phyloP scores from a whole-genome alignment of 2,888 invertebrate genomes.

The Eustalomyia histrio region DNA sequence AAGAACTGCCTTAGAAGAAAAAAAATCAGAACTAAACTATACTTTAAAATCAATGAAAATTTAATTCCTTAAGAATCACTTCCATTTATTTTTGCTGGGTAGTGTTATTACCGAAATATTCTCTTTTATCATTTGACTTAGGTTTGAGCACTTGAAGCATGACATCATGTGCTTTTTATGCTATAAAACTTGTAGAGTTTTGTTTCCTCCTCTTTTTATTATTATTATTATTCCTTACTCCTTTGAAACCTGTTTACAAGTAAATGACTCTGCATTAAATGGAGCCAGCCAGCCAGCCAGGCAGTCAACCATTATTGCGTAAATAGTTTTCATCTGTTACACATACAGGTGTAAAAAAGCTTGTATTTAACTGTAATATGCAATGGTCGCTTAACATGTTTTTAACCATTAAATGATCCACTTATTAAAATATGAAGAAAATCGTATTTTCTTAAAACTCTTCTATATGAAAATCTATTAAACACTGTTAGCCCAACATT shows the following conservation, averaged over 20 bases:
- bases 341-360: neutral
- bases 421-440: too few species aligned
- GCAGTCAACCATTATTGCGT: constrained; percentile 37
- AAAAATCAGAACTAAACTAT: too few species aligned
- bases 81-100: too few species aligned
- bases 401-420: neutral
- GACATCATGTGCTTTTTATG: constrained; percentile 22
- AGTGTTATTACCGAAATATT: neutral
- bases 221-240: constrained; percentile 3
- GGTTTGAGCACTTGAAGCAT: constrained; percentile 7
- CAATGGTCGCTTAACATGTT: too few species aligned
- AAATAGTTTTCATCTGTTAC: constrained; percentile 24
- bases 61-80: too few species aligned
- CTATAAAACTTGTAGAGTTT: constrained; percentile 22
- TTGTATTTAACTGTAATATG: neutral
- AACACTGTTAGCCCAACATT: too few species aligned
- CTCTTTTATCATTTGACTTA: neutral
- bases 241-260: constrained; percentile 12
- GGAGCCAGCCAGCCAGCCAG: constrained; percentile 17
- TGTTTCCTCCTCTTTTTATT: neutral
- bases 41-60: too few species aligned
- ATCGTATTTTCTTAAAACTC: too few species aligned
- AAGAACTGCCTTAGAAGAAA: too few species aligned
- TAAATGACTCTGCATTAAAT: constrained; percentile 18
- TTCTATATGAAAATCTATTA: too few species aligned